Percentiles rank a stretch among this genome's conserved stretches.
Evolutionary conservation across 2,888 invertebrate genomes (phyloP).

Genomic region (Diplazon laetatorius): DNA sequence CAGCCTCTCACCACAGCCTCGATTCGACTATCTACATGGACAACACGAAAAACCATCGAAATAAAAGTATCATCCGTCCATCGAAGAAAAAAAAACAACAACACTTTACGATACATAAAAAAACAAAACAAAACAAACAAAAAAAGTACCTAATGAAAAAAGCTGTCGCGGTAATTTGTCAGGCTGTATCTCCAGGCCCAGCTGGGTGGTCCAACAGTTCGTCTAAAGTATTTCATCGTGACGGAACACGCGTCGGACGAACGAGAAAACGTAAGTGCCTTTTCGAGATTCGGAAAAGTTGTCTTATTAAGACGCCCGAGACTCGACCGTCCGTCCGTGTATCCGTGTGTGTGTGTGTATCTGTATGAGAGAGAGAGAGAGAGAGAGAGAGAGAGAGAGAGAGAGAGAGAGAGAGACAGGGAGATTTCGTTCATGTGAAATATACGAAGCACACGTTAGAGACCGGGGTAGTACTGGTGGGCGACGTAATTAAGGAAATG

Average conservation of each 20-base stretch:
- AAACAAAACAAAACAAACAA: no score
- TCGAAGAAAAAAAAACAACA: no score
- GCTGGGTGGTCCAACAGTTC: neutral
- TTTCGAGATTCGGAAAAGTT: constrained; percentile 52
- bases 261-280: constrained; percentile 36
- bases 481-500: constrained; percentile 79
- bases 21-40: no score
- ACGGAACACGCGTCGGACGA: constrained; percentile 34
- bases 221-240: constrained; percentile 31
- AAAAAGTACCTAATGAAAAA: no score
- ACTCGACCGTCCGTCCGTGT: neutral
- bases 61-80: no score
- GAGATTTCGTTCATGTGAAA: no score
- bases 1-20: no score
- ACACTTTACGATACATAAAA: no score
- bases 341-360: neutral
- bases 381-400: no score
- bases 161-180: constrained; percentile 26
- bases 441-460: neutral
- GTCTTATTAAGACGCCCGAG: constrained; percentile 49
- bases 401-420: no score
- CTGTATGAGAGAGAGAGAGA: no score
- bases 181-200: constrained; percentile 14
- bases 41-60: no score
- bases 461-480: constrained; percentile 42